Base-by-base conservation (phyloP, 2,113 vertebrate genomes). In the Perca flavescens region DNA sequence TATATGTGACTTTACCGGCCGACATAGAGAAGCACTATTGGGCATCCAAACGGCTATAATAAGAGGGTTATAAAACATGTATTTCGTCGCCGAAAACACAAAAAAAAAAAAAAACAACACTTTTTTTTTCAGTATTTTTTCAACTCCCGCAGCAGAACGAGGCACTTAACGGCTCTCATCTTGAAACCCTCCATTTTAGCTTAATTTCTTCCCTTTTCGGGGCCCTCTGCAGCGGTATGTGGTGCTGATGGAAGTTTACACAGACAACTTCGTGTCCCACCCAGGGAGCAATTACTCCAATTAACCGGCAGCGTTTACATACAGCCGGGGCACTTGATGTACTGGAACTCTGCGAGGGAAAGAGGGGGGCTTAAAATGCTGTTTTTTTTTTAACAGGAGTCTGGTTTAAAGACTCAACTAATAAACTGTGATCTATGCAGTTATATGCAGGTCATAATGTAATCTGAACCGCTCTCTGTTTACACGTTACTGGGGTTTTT, bases 151-250 rank as follows among this genome's bases (percentile, higher is more conserved):
- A 54, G 75, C 81, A 14, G 73, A 47, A 82, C 40, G 54, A 14
- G 22, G 67, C 84, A 50, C 79, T 78, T 46, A n/a, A 6, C 79
- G 76, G 72, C 85, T 91, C 73, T 73, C 88, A 60, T 71, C 74
- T 70, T 64, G 43, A 82, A 93, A 90, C 76, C 88, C 87, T 89
- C 89, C 90, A 92, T 93, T 86, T 93, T 90, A 88, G 80, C 81
- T 84, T 40, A 64, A 22, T 85, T 85, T 86, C 50, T 68, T 25
- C 21, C 43, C 21, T 65, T 77, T 84, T 83, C 64, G 61, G 88
- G 92, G 75, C 84, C 89, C 63, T 87, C 53, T 83, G 84, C 87
- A 25, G 19, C 79, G 82, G 84, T 77, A 71, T 75, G 90, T 61
- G 84, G 43, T 75, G 84, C 75, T 74, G 77, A 83, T 81, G 72